Conservation (phyloP, 1,140 invertebrate genomes). For the Harpegnathos saltator region DNA sequence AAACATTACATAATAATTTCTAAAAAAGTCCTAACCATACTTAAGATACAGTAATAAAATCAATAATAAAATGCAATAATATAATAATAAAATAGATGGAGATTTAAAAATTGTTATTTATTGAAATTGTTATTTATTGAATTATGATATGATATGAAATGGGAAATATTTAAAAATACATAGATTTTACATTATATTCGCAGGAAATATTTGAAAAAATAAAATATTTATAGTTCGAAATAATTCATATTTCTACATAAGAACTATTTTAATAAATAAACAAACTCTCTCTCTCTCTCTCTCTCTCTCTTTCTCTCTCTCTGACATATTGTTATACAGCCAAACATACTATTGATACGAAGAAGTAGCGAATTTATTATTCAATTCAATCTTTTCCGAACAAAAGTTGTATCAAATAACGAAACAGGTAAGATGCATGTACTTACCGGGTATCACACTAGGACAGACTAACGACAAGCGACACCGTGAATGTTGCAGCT, state of each 20-base stretch:
- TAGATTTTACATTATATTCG: conserved; percentile 5
- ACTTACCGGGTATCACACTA: conserved; percentile 61
- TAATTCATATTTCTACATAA: neutral
- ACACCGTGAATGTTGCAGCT: conserved; percentile 72
- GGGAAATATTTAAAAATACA: neutral
- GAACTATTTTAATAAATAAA: neutral
- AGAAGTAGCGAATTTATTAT: neutral
- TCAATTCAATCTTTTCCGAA: neutral
- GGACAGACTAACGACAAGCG: conserved; percentile 60
- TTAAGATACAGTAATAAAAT: too few relatives aligned
- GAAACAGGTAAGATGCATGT: neutral
- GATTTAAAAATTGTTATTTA: neutral
- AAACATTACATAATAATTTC: neutral
- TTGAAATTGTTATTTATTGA: too few relatives aligned
- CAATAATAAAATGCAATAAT: neutral
- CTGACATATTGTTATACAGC: neutral
- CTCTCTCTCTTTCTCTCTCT: too few relatives aligned
- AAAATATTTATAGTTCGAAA: neutral
- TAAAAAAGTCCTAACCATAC: neutral
- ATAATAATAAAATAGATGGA: neutral
- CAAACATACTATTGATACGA: neutral
- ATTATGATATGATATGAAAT: too few relatives aligned
- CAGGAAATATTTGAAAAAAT: neutral
- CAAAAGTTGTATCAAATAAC: neutral
- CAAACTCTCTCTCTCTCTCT: too few relatives aligned